A percentile compares a stretch with the other conserved stretches of the same genome.
phyloP scores from a whole-genome alignment of 2,888 invertebrate genomes.

The Dasysyrphus albostriatus region DNA sequence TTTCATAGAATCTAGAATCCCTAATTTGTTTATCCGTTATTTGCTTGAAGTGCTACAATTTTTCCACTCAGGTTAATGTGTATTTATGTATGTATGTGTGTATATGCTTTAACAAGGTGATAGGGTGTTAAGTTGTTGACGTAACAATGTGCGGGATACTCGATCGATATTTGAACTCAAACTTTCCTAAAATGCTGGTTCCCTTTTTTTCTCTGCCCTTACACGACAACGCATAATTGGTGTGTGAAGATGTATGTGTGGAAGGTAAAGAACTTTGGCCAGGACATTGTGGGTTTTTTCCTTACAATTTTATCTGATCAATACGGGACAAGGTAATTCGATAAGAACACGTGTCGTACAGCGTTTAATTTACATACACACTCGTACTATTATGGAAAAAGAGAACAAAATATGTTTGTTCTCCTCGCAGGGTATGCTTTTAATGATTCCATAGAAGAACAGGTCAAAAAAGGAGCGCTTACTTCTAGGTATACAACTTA shows the following conservation, averaged over 20 bases:
- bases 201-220: neutral
- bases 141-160: conserved; percentile 35
- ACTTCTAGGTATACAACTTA: neutral
- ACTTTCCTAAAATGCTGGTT: conserved; percentile 23
- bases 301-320: conserved; percentile 36
- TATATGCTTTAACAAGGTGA: conserved; percentile 15
- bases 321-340: conserved; percentile 27
- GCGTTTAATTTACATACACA: conserved; percentile 19
- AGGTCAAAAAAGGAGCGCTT: neutral
- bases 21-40: conserved; percentile 32
- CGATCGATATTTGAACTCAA: conserved; percentile 37
- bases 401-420: conserved; percentile 1
- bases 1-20: conserved; percentile 34
- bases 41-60: conserved; percentile 33
- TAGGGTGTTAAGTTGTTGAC: conserved; percentile 42
- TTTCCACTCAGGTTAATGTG: conserved; percentile 38
- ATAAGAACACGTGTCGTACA: conserved; percentile 35
- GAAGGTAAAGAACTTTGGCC: conserved; percentile 6
- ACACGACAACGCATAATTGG: conserved; percentile 6
- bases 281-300: conserved; percentile 25
- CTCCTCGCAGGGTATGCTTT: conserved; percentile 16
- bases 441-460: conserved; percentile 16
- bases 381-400: conserved; percentile 17
- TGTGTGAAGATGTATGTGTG: neutral
- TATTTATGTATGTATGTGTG: neutral